Base-by-base conservation (phyloP, 2,113 vertebrate genomes). In the Lynx canadensis region DNA sequence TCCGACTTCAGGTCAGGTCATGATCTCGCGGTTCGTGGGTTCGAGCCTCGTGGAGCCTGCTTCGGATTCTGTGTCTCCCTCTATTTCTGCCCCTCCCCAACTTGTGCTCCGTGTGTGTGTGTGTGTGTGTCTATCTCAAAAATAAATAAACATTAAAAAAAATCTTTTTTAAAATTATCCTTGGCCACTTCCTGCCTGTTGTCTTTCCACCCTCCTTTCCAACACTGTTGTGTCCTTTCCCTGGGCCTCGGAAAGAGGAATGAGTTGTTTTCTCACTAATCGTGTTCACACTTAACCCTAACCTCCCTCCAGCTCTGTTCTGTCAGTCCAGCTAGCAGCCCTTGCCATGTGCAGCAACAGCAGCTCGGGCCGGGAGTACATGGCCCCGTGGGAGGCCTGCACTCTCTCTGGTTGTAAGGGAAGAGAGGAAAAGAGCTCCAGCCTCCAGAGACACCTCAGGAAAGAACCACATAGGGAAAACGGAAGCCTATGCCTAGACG, bases 201-300 rank as follows among this genome's bases (percentile, higher is more conserved):
- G 23, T 93, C 73, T 95, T 95, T 60, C 91, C 21, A 21, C 18
- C 19, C 71, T 41, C 18, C 91, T 93, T 85, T 45, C 90, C 71
- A 57, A 25, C 7, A 1, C 13, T 15, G 50, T 27, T 0, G 2
- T 2, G 7, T 27, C 63, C 21, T 14, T 45, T 71, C 45, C 33
- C 48, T 0, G 25, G 60, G 36, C 16, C 71, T 23, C 55, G 0
- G 29, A 57, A 65, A 38, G 38, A 82, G 21, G 25, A 78, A 7
- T 29, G 83, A 36, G 23, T 9, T n/a, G 52, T 65, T 90, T 74
- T 66, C 65, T 55, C 60, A 38, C 41, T 14, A 55, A 79, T 31
- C n/a, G 15, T 1, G 0, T 45, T 45, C 4, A 9, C 0, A 21
- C 41, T 71, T 69, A 21, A 79, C 31, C 60, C 48, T 63, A 7